phyloP scores from a whole-genome alignment of 2,797 vertebrate species.

The Trematomus bernacchii region DNA sequence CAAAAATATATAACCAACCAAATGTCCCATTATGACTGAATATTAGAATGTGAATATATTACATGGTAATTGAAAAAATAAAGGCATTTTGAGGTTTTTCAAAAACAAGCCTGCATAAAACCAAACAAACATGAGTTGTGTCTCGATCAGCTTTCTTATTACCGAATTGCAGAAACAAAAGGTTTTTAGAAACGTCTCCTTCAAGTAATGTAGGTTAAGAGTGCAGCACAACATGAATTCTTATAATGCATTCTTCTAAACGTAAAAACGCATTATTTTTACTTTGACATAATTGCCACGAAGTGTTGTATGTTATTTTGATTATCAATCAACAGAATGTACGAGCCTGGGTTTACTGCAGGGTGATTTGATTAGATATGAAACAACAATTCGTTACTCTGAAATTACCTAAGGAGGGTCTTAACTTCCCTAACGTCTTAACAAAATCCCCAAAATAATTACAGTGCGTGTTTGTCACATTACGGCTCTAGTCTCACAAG shows the following conservation, averaged over 20 bases:
- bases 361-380: constrained; percentile 54
- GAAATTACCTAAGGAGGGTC: constrained; percentile 41
- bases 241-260: no score
- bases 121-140: neutral
- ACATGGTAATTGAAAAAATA: neutral
- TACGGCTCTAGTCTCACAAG: neutral
- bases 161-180: neutral
- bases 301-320: constrained; percentile 55
- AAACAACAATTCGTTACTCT: constrained; percentile 55
- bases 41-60: no score
- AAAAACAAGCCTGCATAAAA: constrained; percentile 5
- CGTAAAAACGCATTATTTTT: constrained; percentile 52
- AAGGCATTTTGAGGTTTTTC: constrained; percentile 7
- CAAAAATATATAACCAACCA: constrained; percentile 3
- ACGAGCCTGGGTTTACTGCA: constrained; percentile 49
- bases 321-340: constrained; percentile 61
- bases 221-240: neutral
- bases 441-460: constrained; percentile 14
- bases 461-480: neutral
- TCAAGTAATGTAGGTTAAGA: constrained; percentile 13
- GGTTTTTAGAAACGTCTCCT: neutral
- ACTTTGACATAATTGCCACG: constrained; percentile 26
- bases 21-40: neutral
- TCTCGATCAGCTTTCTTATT: neutral
- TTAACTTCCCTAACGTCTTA: no score